phyloP scores from a whole-genome alignment of 2,113 vertebrate genomes.

The Peromyscus maniculatus region DNA sequence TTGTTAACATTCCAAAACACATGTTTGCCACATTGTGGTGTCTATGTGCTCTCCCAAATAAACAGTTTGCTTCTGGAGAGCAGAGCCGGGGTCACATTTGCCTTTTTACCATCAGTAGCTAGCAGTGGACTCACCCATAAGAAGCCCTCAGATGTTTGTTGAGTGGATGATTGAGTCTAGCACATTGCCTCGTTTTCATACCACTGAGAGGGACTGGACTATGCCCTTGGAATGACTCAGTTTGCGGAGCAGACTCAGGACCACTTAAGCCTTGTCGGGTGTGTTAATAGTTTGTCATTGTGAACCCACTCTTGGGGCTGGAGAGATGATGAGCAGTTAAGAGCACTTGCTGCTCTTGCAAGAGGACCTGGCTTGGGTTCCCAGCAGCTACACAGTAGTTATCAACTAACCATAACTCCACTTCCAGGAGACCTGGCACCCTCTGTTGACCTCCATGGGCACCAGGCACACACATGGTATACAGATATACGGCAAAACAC shows the following conservation, averaged over 20 bases:
- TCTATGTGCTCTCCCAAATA: slow-evolving; percentile 2
- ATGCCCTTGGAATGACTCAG: slow-evolving; percentile 39
- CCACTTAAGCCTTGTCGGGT: slow-evolving; percentile 1
- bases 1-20: slow-evolving; percentile 37
- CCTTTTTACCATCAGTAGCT: not conserved
- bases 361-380: not conserved
- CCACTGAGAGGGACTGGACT: slow-evolving; percentile 19
- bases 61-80: not conserved
- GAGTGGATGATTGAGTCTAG: slow-evolving; percentile 42
- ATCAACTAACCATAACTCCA: not conserved
- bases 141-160: slow-evolving; percentile 25
- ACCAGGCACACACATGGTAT: not conserved
- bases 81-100: not conserved
- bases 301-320: not conserved
- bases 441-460: not conserved
- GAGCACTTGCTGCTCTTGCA: not conserved
- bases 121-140: not conserved
- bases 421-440: not conserved
- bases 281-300: slow-evolving; percentile 2
- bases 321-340: not conserved
- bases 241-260: slow-evolving; percentile 27
- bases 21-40: not conserved
- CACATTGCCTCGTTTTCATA: slow-evolving; percentile 48
- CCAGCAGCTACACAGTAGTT: not conserved
- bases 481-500: not conserved